Conservation (phyloP, 2,797 vertebrate species). For the Neostethus bicornis region DNA sequence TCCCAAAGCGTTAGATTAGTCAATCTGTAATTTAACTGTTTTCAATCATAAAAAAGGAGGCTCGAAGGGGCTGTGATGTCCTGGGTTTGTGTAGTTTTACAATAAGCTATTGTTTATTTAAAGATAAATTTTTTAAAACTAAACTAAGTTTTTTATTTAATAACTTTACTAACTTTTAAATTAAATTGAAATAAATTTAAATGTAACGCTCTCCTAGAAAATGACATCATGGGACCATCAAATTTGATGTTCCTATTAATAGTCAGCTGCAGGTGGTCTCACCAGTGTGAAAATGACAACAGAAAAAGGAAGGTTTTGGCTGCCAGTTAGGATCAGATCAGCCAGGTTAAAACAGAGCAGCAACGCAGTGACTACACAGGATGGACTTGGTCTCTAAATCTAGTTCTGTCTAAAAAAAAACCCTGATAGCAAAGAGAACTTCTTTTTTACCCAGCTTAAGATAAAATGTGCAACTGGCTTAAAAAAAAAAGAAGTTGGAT, state of each 20-base stretch:
- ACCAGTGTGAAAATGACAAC: constrained; percentile 14
- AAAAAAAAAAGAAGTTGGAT: constrained; percentile 55
- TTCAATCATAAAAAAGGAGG: too few relatives aligned
- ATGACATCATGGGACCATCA: too few relatives aligned
- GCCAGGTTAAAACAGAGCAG: constrained; percentile 25
- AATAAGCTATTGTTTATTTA: too few relatives aligned
- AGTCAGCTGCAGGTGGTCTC: neutral
- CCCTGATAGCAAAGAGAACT: constrained; percentile 34
- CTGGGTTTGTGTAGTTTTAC: too few relatives aligned
- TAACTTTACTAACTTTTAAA: too few relatives aligned
- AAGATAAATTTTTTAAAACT: too few relatives aligned
- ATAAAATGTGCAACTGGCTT: constrained; percentile 40
- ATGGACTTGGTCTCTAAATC: constrained; percentile 8
- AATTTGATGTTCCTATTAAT: neutral
- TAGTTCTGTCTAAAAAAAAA: constrained; percentile 22
- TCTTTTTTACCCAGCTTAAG: constrained; percentile 40
- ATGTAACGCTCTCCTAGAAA: too few relatives aligned
- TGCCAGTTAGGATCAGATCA: constrained; percentile 40
- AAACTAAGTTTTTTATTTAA: too few relatives aligned
- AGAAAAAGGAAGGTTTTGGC: constrained; percentile 28
- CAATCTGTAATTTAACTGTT: too few relatives aligned
- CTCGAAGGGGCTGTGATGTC: too few relatives aligned
- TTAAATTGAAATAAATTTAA: too few relatives aligned
- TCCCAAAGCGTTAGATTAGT: too few relatives aligned
- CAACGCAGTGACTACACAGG: neutral